Base-by-base conservation (phyloP, 1,140 invertebrate species). In the Rhynchophorus ferrugineus region DNA sequence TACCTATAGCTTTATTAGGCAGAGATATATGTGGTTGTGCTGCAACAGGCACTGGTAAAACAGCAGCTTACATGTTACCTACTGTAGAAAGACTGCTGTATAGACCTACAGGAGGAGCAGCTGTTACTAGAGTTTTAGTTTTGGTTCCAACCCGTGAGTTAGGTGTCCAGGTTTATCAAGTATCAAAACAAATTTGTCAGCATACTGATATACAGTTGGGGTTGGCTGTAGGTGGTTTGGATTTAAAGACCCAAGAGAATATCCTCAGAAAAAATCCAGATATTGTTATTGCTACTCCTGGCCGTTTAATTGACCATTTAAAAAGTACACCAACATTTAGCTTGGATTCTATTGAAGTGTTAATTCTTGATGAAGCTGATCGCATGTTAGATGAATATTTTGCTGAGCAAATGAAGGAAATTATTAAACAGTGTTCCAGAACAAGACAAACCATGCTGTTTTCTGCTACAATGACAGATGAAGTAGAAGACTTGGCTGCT, bases 381-480 rank as follows among this genome's bases (percentile, higher is more conserved):
- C 63, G 93, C 61, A 98, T 99, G 91, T 73, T 99, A 60, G 95
- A 99, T 73, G 95, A 98, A 69, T 92, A 92, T 69, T 99, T 99
- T 74, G 89, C 91, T 0, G 91, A 97, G 59, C 95, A 99, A 71
- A 94, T 98, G 89, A 96, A 95, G 65, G 92, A 97, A 72, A 91
- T 98, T 61, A 83, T 94, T 24, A 82, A 83, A 22, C 85, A 94
- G 57, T 98, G 95, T 71, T 80, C 90, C 2, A 77, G 82, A 34
- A 93, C 84, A n/a, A 76, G 94, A n/a, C 95, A 98, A 71, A 98
- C 94, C 0, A 89, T 99, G 77, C 71, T 99, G 14, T 98, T 98
- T 72, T 98, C 95, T 1, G 96, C 96, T 9, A 99, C 96, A 1
- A 98, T 99, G 94, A 97, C 92, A 2, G 94, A 98, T 41, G 82